A percentile compares a stretch with the other conserved stretches of the same genome.
Conservation (phyloP, 2,113 vertebrate species). For the Leuciscus idus region DNA sequence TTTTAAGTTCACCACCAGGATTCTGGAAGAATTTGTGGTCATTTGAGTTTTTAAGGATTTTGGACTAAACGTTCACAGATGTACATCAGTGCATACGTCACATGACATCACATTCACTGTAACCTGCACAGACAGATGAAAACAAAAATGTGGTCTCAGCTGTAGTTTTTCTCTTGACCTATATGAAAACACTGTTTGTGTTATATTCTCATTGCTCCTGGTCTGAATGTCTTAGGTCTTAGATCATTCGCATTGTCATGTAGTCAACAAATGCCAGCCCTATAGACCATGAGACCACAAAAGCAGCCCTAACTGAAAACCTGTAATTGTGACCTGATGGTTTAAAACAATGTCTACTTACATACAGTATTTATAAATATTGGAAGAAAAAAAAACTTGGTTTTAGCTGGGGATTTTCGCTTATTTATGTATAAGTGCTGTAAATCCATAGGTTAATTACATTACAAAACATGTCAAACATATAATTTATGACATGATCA, state of each 20-base stretch:
- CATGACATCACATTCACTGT: background rate
- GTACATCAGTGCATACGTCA: background rate
- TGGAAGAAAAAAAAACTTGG: background rate
- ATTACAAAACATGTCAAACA: background rate
- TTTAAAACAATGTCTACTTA: background rate
- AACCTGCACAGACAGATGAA: background rate
- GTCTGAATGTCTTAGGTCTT: background rate
- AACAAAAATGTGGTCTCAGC: background rate
- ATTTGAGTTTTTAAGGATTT: background rate
- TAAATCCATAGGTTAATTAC: background rate
- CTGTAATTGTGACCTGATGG: background rate
- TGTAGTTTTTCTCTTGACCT: background rate
- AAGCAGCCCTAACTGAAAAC: background rate
- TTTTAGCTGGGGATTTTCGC: background rate
- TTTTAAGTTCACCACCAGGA: background rate
- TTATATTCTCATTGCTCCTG: background rate
- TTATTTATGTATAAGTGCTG: background rate
- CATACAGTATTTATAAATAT: background rate
- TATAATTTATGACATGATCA: too few species aligned
- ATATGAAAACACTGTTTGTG: background rate
- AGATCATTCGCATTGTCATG: background rate
- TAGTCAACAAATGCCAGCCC: background rate
- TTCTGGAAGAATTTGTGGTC: conserved; percentile 11
- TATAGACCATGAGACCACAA: background rate
- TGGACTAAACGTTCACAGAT: background rate